Conservation (phyloP, 2,113 vertebrate species). For the Notarius quadriscutis region DNA sequence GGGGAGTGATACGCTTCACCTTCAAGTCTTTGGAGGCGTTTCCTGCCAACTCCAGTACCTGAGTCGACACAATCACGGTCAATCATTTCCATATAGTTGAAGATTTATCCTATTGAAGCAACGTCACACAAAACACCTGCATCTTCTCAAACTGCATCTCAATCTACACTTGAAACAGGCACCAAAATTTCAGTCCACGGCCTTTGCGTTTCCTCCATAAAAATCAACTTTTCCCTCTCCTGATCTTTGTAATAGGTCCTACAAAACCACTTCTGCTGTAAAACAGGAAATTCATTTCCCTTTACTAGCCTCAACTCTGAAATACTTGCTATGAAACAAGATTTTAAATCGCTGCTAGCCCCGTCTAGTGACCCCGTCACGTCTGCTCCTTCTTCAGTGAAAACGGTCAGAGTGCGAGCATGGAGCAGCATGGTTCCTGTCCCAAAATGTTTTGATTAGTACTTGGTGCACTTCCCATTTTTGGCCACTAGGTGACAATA, state of each 20-base stretch:
- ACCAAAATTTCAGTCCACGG: too few relatives aligned
- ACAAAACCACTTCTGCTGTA: background rate
- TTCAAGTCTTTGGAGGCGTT: constrained; percentile 98
- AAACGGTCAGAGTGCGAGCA: background rate
- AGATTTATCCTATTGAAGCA: background rate
- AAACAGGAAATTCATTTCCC: too few relatives aligned
- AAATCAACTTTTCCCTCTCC: background rate
- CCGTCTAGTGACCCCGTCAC: background rate
- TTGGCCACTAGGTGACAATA: background rate
- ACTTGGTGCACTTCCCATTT: background rate
- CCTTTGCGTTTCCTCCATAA: too few relatives aligned
- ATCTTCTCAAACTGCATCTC: background rate
- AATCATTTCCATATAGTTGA: background rate
- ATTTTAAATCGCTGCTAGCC: background rate
- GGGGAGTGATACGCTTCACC: constrained; percentile 96
- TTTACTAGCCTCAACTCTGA: background rate
- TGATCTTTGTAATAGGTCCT: background rate
- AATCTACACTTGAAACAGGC: background rate
- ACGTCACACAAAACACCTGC: background rate
- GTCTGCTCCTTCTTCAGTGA: too few relatives aligned
- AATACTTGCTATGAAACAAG: background rate
- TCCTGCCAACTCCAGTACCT: constrained; percentile 97
- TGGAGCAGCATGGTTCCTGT: background rate
- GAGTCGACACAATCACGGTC: background rate
- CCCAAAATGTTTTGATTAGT: background rate